A percentile compares a stretch with the other conserved stretches of the same genome.
Conservation (phyloP, 2,797 vertebrate genomes). For the Pseudochaenichthys georgianus region DNA sequence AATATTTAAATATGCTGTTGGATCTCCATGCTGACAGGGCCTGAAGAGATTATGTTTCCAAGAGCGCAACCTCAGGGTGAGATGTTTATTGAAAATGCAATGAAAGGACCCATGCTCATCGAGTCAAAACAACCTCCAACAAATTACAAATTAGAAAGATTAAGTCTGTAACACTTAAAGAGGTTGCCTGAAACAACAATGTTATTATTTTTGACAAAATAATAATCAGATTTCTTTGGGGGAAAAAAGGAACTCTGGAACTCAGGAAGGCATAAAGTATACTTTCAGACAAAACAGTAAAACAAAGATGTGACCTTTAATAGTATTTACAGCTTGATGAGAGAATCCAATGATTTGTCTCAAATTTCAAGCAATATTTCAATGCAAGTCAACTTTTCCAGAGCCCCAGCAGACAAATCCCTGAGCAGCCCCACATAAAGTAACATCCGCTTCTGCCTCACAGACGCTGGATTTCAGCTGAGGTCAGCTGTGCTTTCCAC, state of each 20-base stretch:
- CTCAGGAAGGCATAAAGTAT: not conserved
- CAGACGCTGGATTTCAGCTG: constrained; percentile 72
- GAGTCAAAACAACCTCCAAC: constrained; percentile 64
- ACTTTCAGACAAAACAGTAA: constrained; percentile 8
- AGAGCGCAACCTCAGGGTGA: constrained; percentile 55
- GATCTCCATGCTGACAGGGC: constrained; percentile 64
- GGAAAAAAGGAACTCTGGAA: not conserved
- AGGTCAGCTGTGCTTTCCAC: constrained; percentile 77
- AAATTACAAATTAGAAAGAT: constrained; percentile 53
- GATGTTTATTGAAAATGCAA: constrained; percentile 69
- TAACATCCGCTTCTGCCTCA: constrained; percentile 43
- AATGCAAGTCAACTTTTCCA: constrained; percentile 39
- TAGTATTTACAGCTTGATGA: constrained; percentile 28
- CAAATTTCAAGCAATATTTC: constrained; percentile 38
- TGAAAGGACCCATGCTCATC: constrained; percentile 52
- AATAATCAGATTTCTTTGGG: not conserved
- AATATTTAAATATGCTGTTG: constrained; percentile 75
- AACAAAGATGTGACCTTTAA: constrained; percentile 15
- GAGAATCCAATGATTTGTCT: constrained; percentile 21
- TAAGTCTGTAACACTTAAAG: constrained; percentile 21
- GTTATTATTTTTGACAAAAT: constrained; percentile 1
- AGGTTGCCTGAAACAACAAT: constrained; percentile 8
- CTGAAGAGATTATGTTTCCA: constrained; percentile 62
- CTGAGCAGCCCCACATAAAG: constrained; percentile 42
- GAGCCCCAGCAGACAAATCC: constrained; percentile 49